A percentile compares a stretch with the other conserved stretches of the same genome.
phyloP scores from a whole-genome alignment of 2,888 invertebrate genomes.

The Caenorhabditis becei region DNA sequence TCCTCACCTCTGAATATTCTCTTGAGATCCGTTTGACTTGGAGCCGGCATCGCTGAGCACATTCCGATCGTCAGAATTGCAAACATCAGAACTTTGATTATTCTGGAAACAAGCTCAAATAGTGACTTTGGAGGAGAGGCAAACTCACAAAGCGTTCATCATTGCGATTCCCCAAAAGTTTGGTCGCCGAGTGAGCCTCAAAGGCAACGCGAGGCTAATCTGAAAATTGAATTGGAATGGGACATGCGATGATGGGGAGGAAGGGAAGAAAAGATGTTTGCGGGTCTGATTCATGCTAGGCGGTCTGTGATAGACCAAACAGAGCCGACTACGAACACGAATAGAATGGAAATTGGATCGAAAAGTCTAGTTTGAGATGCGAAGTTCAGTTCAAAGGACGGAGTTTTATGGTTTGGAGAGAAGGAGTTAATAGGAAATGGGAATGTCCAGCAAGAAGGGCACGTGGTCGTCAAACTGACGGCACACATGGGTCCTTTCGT shows the following conservation, averaged over 20 bases:
- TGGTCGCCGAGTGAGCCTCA: constrained; percentile 24
- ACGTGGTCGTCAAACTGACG: constrained; percentile 11
- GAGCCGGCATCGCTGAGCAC: constrained; percentile 21
- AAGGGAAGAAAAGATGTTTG: constrained; percentile 1
- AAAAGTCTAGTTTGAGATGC: background rate
- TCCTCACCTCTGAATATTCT: constrained; percentile 54
- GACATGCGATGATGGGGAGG: background rate
- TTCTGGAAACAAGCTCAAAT: constrained; percentile 9
- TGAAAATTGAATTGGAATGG: constrained; percentile 20
- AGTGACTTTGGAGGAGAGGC: background rate
- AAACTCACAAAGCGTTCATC: constrained; percentile 51
- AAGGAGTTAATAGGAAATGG: constrained; percentile 14
- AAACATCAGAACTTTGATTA: constrained; percentile 19
- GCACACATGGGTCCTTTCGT: background rate
- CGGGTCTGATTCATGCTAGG: constrained; percentile 2
- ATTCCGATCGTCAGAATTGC: constrained; percentile 17
- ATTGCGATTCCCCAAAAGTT: constrained; percentile 40
- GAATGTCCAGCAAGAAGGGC: constrained; percentile 5
- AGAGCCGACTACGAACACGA: background rate
- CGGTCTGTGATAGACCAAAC: background rate
- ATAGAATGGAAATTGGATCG: background rate
- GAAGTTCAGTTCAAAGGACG: background rate
- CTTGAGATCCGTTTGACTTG: constrained; percentile 54
- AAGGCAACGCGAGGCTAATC: constrained; percentile 19
- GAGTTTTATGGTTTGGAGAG: background rate